Evolutionary conservation across 2,888 invertebrate species (phyloP), one percentile per base, ranked within the genome.

Genomic region (Octodonta nipae): DNA sequence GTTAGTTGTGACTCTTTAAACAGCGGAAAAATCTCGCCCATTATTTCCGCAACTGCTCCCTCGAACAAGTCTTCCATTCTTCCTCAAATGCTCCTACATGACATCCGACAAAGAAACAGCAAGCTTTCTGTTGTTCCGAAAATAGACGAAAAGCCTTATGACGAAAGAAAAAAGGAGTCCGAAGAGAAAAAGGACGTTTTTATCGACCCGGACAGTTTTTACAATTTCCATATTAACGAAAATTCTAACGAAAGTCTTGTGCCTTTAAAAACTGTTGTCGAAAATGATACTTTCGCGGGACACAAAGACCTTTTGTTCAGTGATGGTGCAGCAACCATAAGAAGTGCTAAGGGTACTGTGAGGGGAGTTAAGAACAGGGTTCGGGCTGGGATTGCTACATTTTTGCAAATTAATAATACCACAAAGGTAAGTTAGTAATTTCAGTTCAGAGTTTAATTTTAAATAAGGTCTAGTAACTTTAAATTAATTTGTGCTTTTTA

Each of bases 331-430:
- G 75, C 82, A 32, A 83, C 87, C 33, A 91, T 93, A 54, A 72
- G 82, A 44, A 91, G 92, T 65, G 78, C 84, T 33, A 86, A 85
- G 57, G 92, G 92, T 28, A 91, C 91, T 7, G 84, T 93, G 45
- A 75, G 92, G 28, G 92, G 92, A 38, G 87, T 92, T 41, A 88
- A 86, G 66, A 92, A 93, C 66, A 74, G 91, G 47, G 92, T 93
- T 35, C 70, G 91, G 44, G 89, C 89, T 42, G 92, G 92, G 40
- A 91, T 93, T 51, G 88, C 87, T 28, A 91, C 91, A n/a, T 92
- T 92, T 64, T 71, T 88, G 38, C 85, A 86, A 57, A 78, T 85
- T 52, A 41, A 49, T 52, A 40, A 49, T 28, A 73, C 70, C 48
- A 73, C 78, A 31, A 88, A 86, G 82, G 88, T 88, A 65, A 70